Percentiles rank a stretch among this genome's conserved stretches.
Conservation (phyloP, 2,888 invertebrate genomes). For the Sinopyrophorus schimmeli region DNA sequence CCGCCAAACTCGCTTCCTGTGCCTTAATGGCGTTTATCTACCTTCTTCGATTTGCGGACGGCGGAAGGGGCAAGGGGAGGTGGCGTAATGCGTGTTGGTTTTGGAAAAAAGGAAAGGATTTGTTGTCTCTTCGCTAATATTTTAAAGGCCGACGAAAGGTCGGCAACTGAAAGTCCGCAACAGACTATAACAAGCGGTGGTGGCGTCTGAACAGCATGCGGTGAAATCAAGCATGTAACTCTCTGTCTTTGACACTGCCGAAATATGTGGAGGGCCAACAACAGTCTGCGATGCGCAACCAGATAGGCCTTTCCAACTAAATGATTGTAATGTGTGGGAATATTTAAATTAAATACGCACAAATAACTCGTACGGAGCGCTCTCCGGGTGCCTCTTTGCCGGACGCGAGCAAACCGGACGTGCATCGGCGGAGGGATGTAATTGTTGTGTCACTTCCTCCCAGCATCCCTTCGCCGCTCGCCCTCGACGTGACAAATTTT, state of each 20-base stretch:
- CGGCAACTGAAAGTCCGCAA: conserved; percentile 30
- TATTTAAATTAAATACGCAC: conserved; percentile 31
- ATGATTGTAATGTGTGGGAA: conserved; percentile 33
- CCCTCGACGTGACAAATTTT: conserved; percentile 53
- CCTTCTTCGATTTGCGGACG: no score
- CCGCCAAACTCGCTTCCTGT: conserved; percentile 34
- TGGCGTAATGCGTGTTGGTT: no score
- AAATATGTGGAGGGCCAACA: conserved; percentile 43
- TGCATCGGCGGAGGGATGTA: conserved; percentile 51
- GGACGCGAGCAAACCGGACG: conserved; percentile 42
- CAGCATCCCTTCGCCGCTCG: conserved; percentile 42
- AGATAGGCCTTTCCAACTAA: conserved; percentile 31
- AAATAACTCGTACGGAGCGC: no score
- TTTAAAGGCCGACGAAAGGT: conserved; percentile 31
- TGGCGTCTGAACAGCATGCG: conserved; percentile 49
- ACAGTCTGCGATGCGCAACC: conserved; percentile 29
- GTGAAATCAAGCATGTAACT: conserved; percentile 47
- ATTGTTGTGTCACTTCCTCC: conserved; percentile 49
- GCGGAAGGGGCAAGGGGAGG: no score
- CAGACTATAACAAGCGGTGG: conserved; percentile 39
- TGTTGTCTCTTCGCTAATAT: conserved; percentile 28
- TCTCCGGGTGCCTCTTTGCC: not conserved
- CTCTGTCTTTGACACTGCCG: conserved; percentile 50
- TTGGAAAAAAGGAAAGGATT: no score
- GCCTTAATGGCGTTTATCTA: conserved; percentile 24